Conservation (phyloP, 1,140 invertebrate species). For the Nasonia giraulti region DNA sequence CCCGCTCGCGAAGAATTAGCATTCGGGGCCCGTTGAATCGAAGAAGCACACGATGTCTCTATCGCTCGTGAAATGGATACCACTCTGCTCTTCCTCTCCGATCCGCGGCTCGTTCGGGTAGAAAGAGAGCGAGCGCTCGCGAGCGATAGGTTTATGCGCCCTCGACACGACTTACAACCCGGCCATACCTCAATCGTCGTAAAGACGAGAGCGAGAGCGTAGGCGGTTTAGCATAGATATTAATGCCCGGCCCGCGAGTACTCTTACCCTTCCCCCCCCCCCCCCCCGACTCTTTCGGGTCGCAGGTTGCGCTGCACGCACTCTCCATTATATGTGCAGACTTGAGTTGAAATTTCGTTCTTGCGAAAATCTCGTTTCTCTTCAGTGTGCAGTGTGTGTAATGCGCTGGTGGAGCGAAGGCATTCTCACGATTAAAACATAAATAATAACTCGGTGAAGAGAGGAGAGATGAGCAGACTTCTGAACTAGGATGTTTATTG, state of each 20-base stretch:
- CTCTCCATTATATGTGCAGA: background rate
- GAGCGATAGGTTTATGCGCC: conserved; percentile 68
- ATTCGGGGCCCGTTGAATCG: background rate
- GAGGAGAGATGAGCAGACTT: background rate
- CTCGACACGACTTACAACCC: conserved; percentile 63
- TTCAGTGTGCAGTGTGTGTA: background rate
- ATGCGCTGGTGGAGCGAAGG: background rate
- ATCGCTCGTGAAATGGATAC: conserved; percentile 72
- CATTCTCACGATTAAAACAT: conserved; percentile 33
- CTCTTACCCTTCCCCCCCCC: background rate
- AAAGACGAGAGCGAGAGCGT: conserved; percentile 56
- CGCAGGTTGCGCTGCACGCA: background rate
- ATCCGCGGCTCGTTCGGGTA: background rate
- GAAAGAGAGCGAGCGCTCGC: background rate
- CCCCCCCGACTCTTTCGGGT: background rate
- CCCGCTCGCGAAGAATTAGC: conserved; percentile 19
- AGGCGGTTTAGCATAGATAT: conserved; percentile 67
- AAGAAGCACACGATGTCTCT: conserved; percentile 66
- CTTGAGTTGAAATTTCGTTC: background rate
- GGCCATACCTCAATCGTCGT: conserved; percentile 58
- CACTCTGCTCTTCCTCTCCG: conserved; percentile 51
- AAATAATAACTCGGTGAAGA: conserved; percentile 8
- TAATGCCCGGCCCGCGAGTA: conserved; percentile 56
- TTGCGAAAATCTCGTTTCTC: background rate
- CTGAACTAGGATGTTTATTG: conserved; percentile 29